Conservation (phyloP, 2,797 vertebrate species). For the Vipera ursinii region DNA sequence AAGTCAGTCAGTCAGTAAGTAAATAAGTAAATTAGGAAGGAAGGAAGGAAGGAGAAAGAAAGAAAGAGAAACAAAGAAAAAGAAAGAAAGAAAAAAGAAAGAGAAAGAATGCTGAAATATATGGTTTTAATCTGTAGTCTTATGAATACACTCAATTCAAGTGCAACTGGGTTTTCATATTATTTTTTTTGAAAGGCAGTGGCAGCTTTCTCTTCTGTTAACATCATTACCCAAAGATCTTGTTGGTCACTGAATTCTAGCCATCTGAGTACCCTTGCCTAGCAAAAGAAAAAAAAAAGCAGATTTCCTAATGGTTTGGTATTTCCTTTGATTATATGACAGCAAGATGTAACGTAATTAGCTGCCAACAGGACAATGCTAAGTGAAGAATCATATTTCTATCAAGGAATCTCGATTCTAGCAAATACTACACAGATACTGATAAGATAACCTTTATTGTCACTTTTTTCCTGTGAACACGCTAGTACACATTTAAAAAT, state of each 20-base stretch:
- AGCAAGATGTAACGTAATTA: not conserved
- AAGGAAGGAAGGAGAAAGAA: too few relatives aligned
- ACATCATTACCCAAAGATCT: not conserved
- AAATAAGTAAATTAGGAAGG: too few relatives aligned
- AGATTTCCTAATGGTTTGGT: not conserved
- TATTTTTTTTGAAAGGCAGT: not conserved
- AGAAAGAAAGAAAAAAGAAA: not conserved
- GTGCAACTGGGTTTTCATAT: not conserved
- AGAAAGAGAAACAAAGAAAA: not conserved
- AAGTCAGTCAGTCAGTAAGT: too few relatives aligned
- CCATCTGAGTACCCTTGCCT: not conserved
- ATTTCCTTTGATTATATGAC: not conserved
- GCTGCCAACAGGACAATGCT: not conserved
- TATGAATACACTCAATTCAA: not conserved
- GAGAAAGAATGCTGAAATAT: not conserved
- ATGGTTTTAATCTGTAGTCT: not conserved
- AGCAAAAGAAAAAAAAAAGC: not conserved
- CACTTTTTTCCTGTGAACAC: not conserved
- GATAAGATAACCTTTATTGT: not conserved
- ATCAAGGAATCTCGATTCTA: not conserved
- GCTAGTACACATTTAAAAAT: not conserved
- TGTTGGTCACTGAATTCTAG: not conserved
- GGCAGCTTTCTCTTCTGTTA: not conserved
- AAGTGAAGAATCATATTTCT: not conserved
- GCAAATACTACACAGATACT: slow-evolving; percentile 4